phyloP scores from a whole-genome alignment of 2,113 vertebrate species.

The Oceanites oceanicus region DNA sequence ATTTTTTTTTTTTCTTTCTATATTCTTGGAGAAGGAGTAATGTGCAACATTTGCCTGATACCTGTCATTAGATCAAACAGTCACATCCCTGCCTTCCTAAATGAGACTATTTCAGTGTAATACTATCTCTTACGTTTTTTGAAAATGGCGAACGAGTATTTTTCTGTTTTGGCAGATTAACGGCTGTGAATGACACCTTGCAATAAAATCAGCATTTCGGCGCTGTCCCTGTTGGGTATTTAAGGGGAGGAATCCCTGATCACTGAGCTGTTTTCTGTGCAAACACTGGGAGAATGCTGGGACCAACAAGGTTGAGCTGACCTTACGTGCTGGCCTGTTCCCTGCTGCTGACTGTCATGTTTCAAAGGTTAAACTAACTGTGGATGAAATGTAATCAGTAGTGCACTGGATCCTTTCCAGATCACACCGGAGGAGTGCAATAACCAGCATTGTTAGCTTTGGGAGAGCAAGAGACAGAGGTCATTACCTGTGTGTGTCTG shows the following conservation, averaged over 20 bases:
- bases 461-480: conserved; percentile 70
- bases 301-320: conserved; percentile 64
- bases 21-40: neutral
- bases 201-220: neutral
- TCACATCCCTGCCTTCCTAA: neutral
- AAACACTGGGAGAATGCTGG: conserved; percentile 54
- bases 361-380: conserved; percentile 80
- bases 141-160: neutral
- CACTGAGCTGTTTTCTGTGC: conserved; percentile 47
- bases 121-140: neutral
- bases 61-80: neutral
- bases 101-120: neutral
- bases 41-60: neutral
- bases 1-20: neutral
- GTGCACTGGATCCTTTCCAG: conserved; percentile 62
- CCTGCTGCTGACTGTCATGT: conserved; percentile 59
- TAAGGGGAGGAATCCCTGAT: conserved; percentile 33
- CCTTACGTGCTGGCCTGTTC: conserved; percentile 64
- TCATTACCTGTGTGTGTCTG: conserved; percentile 56
- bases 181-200: neutral
- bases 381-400: conserved; percentile 66
- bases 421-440: conserved; percentile 54
- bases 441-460: conserved; percentile 56
- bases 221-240: neutral
- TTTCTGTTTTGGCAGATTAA: neutral